Conservation (phyloP, 2,888 invertebrate genomes). For the Lasius fuliginosus region DNA sequence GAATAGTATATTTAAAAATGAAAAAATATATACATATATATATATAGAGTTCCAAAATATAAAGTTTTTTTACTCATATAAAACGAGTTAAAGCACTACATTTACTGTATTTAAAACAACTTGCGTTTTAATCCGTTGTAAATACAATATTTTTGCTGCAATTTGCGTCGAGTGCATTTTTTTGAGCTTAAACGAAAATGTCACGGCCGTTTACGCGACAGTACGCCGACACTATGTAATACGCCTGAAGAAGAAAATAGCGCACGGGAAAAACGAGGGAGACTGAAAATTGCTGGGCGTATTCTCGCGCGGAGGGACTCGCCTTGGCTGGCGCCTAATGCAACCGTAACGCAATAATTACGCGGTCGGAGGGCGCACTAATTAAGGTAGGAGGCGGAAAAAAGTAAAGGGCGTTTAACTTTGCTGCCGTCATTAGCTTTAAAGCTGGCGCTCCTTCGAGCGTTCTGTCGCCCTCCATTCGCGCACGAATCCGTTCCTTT, state of each 20-base stretch:
- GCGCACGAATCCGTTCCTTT: background rate
- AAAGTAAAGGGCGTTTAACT: conserved; percentile 54
- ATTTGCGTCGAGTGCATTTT: conserved; percentile 5
- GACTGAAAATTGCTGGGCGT: conserved; percentile 26
- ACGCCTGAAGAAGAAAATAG: background rate
- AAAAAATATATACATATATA: background rate
- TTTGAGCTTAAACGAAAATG: conserved; percentile 12
- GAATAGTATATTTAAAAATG: too few species aligned
- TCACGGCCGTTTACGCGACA: conserved; percentile 8
- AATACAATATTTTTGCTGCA: conserved; percentile 15
- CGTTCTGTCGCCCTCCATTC: background rate
- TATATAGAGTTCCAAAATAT: background rate
- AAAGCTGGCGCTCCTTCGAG: background rate
- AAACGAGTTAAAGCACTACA: background rate
- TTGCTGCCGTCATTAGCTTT: conserved; percentile 11
- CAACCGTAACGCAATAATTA: conserved; percentile 68
- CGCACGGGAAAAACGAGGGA: background rate
- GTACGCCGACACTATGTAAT: background rate
- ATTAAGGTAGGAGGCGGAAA: conserved; percentile 62
- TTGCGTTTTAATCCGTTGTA: conserved; percentile 3
- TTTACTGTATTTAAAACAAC: background rate
- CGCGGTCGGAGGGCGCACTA: conserved; percentile 56
- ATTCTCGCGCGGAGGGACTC: conserved; percentile 15
- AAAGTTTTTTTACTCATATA: background rate
- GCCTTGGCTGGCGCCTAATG: conserved; percentile 51